Conservation (phyloP, 2,888 invertebrate genomes). For the Caprella mutica region DNA sequence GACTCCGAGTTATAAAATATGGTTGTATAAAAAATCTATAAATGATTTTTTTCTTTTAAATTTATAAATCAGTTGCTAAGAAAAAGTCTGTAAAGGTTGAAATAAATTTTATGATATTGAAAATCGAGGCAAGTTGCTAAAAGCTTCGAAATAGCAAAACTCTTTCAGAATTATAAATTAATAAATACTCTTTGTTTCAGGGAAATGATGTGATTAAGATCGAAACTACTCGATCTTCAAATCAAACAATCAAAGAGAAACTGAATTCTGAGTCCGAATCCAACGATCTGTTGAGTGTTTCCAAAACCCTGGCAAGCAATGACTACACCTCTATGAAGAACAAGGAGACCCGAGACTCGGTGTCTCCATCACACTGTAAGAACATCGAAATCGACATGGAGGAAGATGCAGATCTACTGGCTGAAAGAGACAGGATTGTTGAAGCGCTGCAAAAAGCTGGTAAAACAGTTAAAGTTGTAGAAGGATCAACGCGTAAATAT, state of each 20-base stretch:
- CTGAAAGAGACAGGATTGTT: conserved; percentile 24
- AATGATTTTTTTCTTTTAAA: too few relatives aligned
- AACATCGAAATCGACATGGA: conserved; percentile 17
- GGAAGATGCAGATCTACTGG: conserved; percentile 21
- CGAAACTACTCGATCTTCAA: too few relatives aligned
- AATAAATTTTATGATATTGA: too few relatives aligned
- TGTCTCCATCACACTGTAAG: conserved; percentile 20
- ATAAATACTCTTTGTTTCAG: too few relatives aligned
- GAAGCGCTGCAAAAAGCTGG: conserved; percentile 9
- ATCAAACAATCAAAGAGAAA: conserved; percentile 22
- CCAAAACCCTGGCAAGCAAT: conserved; percentile 28
- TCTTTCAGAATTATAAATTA: too few relatives aligned
- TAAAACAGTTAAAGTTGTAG: conserved; percentile 19
- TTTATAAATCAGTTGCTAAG: too few relatives aligned
- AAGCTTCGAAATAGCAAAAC: too few relatives aligned
- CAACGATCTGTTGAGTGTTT: conserved; percentile 15
- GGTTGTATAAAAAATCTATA: too few relatives aligned
- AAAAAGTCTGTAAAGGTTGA: too few relatives aligned
- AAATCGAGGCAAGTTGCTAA: too few relatives aligned
- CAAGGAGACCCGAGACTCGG: conserved; percentile 32
- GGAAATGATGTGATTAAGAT: too few relatives aligned
- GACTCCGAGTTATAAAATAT: too few relatives aligned
- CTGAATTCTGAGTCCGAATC: conserved; percentile 21
- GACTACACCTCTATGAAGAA: conserved; percentile 33
- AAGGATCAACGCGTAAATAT: conserved; percentile 23